Evolutionary conservation across 2,797 vertebrate genomes (phyloP), one percentile per base, ranked within the genome.

Genomic region (Accipiter badius): DNA sequence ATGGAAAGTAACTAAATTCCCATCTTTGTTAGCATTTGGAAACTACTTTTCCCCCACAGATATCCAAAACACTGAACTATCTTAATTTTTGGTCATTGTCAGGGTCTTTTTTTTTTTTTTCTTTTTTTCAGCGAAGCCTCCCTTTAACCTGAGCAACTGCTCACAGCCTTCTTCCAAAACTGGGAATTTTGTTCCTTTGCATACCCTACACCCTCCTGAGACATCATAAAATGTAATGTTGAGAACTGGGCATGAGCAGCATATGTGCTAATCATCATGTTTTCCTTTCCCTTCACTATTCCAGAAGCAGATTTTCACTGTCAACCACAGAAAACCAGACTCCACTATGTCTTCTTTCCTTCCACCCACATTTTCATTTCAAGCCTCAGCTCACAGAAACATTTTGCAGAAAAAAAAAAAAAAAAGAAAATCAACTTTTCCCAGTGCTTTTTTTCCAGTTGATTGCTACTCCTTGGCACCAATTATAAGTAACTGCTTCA

Each of bases 401-500:
- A 74, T 88, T 97, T 89, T 66, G 29, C 28, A 44, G 76, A 21
- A 7, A 70, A 31, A 59, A 24, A 31, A 33, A 28, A 29, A 24
- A 11, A 59, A 52, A 59, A 18, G 8, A 67, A 44, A 54, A 35
- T 9, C 50, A 94, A 82, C 76, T 90, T 85, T 88, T 94, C 54
- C 49, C 26, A 9, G 76, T 18, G 37, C 8, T 80, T 81, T 96
- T 73, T 85, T 97, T 74, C 91, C 76, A 90, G 55, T 76, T 95
- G 91, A 85, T 94, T 95, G 91, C 86, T 89, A 47, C 91, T 84
- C 35, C 83, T 95, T 94, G 90, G 91, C 72, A 95, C 94, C 91
- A 97, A 88, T 97, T 97, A 92, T 37, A 97, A 96, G 77, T 73
- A 91, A 97, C 90, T 93, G 94, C 95, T 95, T 96, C 90, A 82